phyloP scores from a whole-genome alignment of 2,113 vertebrate genomes.

The Aleadryas rufinucha region DNA sequence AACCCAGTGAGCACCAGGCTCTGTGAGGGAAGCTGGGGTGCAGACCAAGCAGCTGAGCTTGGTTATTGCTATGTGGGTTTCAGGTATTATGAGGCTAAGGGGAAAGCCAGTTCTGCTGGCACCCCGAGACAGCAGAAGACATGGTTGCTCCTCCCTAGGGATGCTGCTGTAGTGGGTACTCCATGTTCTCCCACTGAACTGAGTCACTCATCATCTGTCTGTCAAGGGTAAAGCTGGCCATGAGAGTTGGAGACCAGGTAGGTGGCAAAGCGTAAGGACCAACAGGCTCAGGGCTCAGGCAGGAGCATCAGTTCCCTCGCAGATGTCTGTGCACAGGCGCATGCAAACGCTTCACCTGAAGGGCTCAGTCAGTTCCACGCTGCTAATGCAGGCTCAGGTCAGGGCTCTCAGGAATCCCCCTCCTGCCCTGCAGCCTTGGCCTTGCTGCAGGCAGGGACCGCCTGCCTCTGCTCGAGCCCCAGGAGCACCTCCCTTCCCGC shows the following conservation, averaged over 20 bases:
- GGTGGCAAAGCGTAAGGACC: not conserved
- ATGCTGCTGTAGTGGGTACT: not conserved
- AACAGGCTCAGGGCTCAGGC: not conserved
- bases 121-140: accelerated
- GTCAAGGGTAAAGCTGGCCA: not conserved
- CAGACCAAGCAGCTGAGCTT: not conserved
- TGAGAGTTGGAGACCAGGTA: not conserved
- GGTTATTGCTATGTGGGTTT: not conserved
- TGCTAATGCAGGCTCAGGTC: not conserved
- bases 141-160: not conserved
- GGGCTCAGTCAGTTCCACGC: accelerated
- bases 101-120: not conserved
- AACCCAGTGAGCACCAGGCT: not conserved
- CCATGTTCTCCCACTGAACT: not conserved
- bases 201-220: not conserved
- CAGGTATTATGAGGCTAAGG: not conserved
- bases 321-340: accelerated
- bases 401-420: not conserved
- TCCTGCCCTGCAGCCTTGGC: not conserved
- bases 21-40: not conserved
- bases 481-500: not conserved
- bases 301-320: not conserved
- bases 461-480: accelerated
- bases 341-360: not conserved
- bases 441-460: not conserved